Percentiles rank a stretch among this genome's conserved stretches.
phyloP scores from a whole-genome alignment of 2,888 invertebrate genomes.

The Crioceris asparagi region DNA sequence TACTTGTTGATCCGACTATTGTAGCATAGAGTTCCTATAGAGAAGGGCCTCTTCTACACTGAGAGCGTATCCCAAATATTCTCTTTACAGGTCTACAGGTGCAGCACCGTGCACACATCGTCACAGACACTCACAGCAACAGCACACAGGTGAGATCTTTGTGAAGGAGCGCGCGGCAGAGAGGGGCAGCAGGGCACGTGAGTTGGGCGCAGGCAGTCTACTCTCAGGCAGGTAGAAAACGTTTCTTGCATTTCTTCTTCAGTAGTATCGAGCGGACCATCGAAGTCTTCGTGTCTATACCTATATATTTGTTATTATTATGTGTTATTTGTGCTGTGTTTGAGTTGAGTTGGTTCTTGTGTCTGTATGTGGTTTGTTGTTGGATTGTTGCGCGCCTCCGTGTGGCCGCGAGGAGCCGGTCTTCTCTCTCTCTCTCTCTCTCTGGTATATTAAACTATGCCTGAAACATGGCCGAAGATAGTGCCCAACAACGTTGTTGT shows the following conservation, averaged over 20 bases:
- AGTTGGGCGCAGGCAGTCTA: slow-evolving; percentile 32
- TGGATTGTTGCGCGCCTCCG: slow-evolving; percentile 13
- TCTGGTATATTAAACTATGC: too few species aligned
- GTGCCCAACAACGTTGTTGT: slow-evolving; percentile 22
- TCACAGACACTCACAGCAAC: slow-evolving; percentile 14
- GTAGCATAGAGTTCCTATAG: too few species aligned
- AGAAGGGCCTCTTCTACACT: neutral
- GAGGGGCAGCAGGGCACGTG: slow-evolving; percentile 22
- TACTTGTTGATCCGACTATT: too few species aligned
- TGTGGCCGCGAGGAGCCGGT: neutral
- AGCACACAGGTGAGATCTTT: slow-evolving; percentile 31
- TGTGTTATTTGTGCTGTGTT: too few species aligned
- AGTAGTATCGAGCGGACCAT: too few species aligned
- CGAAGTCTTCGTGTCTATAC: too few species aligned
- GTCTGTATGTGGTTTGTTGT: slow-evolving; percentile 18
- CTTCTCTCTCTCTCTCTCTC: too few species aligned
- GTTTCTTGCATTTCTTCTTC: too few species aligned
- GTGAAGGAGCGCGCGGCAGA: slow-evolving; percentile 20
- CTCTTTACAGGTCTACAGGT: slow-evolving; percentile 4
- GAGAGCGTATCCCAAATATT: slow-evolving; percentile 18
- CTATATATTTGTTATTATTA: too few species aligned
- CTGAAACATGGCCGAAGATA: slow-evolving; percentile 31
- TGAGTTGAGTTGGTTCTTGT: slow-evolving; percentile 15
- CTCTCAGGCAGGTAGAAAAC: too few species aligned
- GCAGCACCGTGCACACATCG: neutral